These are phyloP conservation scores for Phocoena sinus DNA, from an alignment of 2,113 vertebrate species.

Conservation along the genomic window DNA sequence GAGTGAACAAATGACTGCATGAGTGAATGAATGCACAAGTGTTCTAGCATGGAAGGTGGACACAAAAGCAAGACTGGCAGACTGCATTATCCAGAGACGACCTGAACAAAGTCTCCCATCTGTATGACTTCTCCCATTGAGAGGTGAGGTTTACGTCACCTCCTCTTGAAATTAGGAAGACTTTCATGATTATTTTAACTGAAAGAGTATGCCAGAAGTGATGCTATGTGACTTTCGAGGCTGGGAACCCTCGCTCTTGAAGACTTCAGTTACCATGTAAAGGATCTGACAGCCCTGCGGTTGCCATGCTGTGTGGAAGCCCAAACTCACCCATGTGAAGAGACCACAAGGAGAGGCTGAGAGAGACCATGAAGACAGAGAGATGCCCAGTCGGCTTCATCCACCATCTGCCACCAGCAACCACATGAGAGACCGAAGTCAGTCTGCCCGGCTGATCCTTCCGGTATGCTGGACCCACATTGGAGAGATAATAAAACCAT, in stretches of 20 bases:
- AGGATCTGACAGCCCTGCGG: not conserved
- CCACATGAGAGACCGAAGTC: not conserved
- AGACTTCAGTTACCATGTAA: not conserved
- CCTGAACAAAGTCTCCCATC: not conserved
- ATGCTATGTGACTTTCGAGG: not conserved
- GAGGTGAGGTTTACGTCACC: not conserved
- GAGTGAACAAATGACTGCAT: not conserved
- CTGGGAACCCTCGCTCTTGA: not conserved
- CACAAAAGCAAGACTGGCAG: not conserved
- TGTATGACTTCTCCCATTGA: not conserved
- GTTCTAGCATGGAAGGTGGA: not conserved
- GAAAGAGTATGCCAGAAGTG: not conserved
- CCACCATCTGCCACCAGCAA: not conserved
- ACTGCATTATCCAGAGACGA: not conserved
- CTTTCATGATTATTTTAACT: not conserved
- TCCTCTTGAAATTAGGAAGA: not conserved
- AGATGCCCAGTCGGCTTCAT: not conserved
- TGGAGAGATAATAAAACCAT: not conserved
- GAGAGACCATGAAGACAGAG: not conserved
- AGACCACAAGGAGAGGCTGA: not conserved
- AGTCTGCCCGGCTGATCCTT: not conserved
- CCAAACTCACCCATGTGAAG: not conserved
- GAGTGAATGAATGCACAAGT: not conserved
- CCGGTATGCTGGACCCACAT: not conserved
- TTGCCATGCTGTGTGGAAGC: not conserved